These are phyloP conservation scores for Thera obeliscata DNA, from an alignment of 2,888 invertebrate species.

Conservation along the genomic window DNA sequence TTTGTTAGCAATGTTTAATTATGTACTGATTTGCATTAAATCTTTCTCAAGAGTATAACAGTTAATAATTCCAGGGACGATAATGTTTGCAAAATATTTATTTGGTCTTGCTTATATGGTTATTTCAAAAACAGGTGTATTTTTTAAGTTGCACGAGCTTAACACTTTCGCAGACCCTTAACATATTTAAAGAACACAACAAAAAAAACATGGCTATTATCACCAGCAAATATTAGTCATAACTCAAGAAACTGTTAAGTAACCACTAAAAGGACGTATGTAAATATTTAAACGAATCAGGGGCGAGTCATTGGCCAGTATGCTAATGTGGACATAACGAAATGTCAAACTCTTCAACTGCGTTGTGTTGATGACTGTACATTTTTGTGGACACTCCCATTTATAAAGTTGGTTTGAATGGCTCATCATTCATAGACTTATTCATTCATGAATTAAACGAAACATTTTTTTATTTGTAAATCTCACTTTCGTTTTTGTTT, in stretches of 20 bases:
- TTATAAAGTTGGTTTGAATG: constrained; percentile 59
- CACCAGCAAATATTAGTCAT: constrained; percentile 37
- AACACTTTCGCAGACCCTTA: constrained; percentile 27
- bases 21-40: constrained; percentile 26
- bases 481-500: constrained; percentile 29
- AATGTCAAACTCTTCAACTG: constrained; percentile 69
- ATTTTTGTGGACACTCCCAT: constrained; percentile 72
- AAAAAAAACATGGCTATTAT: constrained; percentile 36
- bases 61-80: background rate
- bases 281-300: constrained; percentile 68
- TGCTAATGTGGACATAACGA: constrained; percentile 71
- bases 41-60: background rate
- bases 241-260: constrained; percentile 40
- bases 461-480: constrained; percentile 40
- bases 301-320: constrained; percentile 72
- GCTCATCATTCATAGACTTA: constrained; percentile 64
- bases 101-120: constrained; percentile 1
- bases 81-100: background rate
- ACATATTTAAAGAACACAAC: constrained; percentile 25
- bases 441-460: constrained; percentile 47
- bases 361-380: constrained; percentile 76
- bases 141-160: constrained; percentile 17
- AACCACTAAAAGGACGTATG: constrained; percentile 61
- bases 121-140: constrained; percentile 16
- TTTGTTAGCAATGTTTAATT: constrained; percentile 36